Conservation (phyloP, 2,113 vertebrate genomes). For the Varanus komodoensis region DNA sequence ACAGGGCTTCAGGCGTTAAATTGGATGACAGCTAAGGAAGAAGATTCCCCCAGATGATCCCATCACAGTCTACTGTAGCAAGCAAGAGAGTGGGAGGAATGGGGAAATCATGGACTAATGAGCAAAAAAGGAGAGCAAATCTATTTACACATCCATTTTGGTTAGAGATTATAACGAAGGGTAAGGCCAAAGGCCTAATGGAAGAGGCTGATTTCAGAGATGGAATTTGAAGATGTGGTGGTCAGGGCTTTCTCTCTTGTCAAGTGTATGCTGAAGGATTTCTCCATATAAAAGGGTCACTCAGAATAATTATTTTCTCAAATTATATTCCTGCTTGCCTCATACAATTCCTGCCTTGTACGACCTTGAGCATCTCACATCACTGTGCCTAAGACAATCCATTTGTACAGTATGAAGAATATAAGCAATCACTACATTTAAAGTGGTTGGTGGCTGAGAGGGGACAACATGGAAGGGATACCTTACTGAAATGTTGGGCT, state of each 20-base stretch:
- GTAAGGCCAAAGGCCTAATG: not conserved
- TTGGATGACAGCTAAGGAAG: constrained; percentile 40
- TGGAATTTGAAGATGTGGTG: not conserved
- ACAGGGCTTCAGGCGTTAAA: constrained; percentile 6
- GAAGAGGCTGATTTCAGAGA: not conserved
- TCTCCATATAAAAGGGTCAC: too few relatives aligned
- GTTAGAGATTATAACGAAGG: not conserved
- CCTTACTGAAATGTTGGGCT: not conserved
- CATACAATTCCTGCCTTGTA: not conserved
- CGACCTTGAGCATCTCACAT: not conserved
- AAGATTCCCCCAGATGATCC: constrained; percentile 11
- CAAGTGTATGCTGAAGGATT: not conserved
- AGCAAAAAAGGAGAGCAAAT: not conserved
- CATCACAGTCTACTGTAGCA: not conserved
- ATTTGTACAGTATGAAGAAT: not conserved
- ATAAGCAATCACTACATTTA: not conserved
- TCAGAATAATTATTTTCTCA: not conserved
- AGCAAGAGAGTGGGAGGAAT: not conserved
- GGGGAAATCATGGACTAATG: not conserved
- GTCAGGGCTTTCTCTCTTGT: not conserved
- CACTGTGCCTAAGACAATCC: not conserved
- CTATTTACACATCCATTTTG: not conserved
- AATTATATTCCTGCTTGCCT: not conserved
- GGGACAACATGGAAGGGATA: not conserved
- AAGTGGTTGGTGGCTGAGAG: not conserved